Base-by-base conservation (phyloP, 2,888 invertebrate species). In the Xestia xanthographa region DNA sequence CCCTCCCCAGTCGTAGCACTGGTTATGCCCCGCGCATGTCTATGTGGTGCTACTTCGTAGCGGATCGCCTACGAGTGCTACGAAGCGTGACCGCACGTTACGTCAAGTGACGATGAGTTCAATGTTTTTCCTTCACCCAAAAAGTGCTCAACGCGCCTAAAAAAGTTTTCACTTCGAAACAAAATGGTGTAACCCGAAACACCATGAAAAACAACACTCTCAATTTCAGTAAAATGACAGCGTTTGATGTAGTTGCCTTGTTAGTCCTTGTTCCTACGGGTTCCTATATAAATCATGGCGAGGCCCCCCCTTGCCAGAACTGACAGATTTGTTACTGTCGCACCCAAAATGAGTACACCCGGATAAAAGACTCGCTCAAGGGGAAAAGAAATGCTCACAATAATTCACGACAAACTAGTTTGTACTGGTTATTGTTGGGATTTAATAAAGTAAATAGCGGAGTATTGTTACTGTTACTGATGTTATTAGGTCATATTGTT, bases 301-400 rank as follows among this genome's bases (percentile, higher is more conserved):
- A 22, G 70, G 58, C 78, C 72, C 63, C 68, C 84, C 85, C 66
- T 81, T 71, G 79, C 72, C 74, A 66, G 77, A 89, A 89, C 91
- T 92, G 91, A 89, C 92, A 91, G 89, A 94, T 95, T 92, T 93
- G 92, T 94, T 91, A 92, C 89, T 93, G 94, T 94, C 94, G 71
- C 86, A 48, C 77, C 90, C 89, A 88, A 91, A 93, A 92, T 91
- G 91, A 92, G 92, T 91, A 87, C 88, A 87, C 85, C 81, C 82
- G 79, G 91, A 92, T 92, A 88, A 86, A 86, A 85, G 79, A 72
- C 70, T 70, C 65, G 76, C 62, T 80, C 78, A 73, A 72, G 66
- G 73, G 53, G 63, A 80, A 78, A 88, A 85, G 58, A 84, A 88
- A 86, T 75, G 79, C 75, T 79, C 73, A 80, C 86, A 86, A 87